These are phyloP conservation scores for Gymnocheta viridis DNA, from an alignment of 2,888 invertebrate genomes.

Conservation along the genomic window DNA sequence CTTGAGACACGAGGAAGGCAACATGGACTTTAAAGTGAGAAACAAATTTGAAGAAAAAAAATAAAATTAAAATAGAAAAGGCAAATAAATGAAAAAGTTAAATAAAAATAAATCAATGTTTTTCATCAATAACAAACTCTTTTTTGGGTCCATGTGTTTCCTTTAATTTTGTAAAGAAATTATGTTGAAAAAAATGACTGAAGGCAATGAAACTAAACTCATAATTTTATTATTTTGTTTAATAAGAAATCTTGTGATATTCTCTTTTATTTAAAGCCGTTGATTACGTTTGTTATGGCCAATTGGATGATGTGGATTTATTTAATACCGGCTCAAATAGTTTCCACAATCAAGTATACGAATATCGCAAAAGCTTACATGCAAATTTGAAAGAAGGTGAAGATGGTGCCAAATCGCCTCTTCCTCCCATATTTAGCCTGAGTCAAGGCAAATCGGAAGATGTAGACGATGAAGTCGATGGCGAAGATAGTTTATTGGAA, in stretches of 20 bases:
- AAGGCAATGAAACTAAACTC: conserved; percentile 78
- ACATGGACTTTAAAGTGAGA: conserved; percentile 69
- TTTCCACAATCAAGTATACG: conserved; percentile 79
- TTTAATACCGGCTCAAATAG: conserved; percentile 78
- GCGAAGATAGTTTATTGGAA: conserved; percentile 63
- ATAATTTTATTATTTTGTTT: conserved; percentile 56
- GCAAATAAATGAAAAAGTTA: conserved; percentile 1
- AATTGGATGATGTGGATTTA: conserved; percentile 78
- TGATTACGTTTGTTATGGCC: conserved; percentile 79
- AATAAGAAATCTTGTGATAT: neutral
- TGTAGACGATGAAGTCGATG: conserved; percentile 59
- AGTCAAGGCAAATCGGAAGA: conserved; percentile 71
- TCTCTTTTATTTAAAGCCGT: conserved; percentile 74
- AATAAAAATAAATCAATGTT: neutral
- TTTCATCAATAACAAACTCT: conserved; percentile 7
- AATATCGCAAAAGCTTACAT: conserved; percentile 78
- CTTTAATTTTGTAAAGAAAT: conserved; percentile 45
- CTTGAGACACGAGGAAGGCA: conserved; percentile 37
- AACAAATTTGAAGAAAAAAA: conserved; percentile 2
- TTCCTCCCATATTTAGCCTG: conserved; percentile 76
- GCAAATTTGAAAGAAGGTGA: conserved; percentile 77
- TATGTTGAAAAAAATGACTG: conserved; percentile 74
- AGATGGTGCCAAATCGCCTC: conserved; percentile 71
- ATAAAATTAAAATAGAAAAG: too few species aligned
- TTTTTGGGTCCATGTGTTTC: conserved; percentile 79